Evolutionary conservation across 2,888 invertebrate genomes (phyloP).

Genomic region (Tanaodytes sp.): DNA sequence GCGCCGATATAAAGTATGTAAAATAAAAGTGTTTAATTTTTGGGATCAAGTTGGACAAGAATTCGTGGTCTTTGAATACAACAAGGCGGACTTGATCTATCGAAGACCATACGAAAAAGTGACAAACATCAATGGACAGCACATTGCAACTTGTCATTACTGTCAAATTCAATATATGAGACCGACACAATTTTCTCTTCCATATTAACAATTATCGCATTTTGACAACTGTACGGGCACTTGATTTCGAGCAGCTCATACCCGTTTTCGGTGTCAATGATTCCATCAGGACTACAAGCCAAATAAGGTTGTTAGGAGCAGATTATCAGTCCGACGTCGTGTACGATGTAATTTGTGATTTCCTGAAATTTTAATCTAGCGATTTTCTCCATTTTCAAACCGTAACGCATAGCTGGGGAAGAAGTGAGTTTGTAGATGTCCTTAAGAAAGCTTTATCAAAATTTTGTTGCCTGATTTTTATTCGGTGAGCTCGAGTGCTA

Average conservation of each 20-base stretch:
- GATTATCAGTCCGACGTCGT: background rate
- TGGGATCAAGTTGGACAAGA: constrained; percentile 15
- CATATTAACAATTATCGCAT: background rate
- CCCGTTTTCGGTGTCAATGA: background rate
- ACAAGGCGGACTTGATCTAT: background rate
- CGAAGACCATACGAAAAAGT: constrained; percentile 11
- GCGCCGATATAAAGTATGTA: background rate
- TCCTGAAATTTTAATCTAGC: background rate
- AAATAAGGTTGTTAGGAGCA: background rate
- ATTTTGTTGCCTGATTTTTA: constrained; percentile 3
- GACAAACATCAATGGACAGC: background rate
- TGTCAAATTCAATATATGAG: background rate
- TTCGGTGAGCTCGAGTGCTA: constrained; percentile 12
- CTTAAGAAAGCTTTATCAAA: background rate
- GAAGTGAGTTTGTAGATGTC: background rate
- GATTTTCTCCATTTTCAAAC: background rate
- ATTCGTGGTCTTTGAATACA: constrained; percentile 6
- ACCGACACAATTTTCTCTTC: background rate
- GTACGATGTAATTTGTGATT: background rate
- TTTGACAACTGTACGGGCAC: background rate
- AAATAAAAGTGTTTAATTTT: constrained; percentile 34
- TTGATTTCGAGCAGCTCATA: constrained; percentile 6
- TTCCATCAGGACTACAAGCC: constrained; percentile 6
- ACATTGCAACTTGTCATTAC: background rate
- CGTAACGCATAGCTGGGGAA: background rate